These are phyloP conservation scores for Sebastes taczanowskii DNA, from an alignment of 2,797 vertebrate genomes.

Conservation along the genomic window DNA sequence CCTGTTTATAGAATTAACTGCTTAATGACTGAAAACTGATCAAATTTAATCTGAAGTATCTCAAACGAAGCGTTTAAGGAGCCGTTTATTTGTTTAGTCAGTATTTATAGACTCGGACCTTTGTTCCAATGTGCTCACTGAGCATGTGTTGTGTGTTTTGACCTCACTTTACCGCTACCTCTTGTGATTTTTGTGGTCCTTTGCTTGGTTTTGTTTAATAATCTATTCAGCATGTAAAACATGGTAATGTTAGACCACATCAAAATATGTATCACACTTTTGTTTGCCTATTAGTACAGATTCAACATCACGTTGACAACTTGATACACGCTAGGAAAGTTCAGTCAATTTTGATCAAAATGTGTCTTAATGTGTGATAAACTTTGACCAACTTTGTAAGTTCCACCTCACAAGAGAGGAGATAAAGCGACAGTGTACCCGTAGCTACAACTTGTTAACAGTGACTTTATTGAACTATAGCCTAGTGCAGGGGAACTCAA, in stretches of 20 bases:
- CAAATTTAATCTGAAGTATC: neutral
- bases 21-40: neutral
- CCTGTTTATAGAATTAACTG: neutral
- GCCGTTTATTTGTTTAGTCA: constrained; percentile 35
- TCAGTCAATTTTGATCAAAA: neutral
- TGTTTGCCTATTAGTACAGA: neutral
- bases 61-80: neutral
- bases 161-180: neutral
- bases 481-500: too few relatives aligned
- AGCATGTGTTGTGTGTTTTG: constrained; percentile 19
- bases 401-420: neutral
- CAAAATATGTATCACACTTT: neutral
- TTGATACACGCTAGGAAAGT: neutral
- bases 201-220: neutral
- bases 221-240: neutral
- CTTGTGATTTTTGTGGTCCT: neutral
- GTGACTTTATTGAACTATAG: neutral
- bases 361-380: neutral
- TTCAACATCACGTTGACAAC: neutral
- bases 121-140: constrained; percentile 1
- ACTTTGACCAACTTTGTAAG: neutral
- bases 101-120: constrained; percentile 5
- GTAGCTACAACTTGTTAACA: neutral
- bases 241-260: neutral
- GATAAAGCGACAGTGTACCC: neutral